Base-by-base conservation (phyloP, 2,888 invertebrate genomes). In the Marasmarcha lunaedactyla region DNA sequence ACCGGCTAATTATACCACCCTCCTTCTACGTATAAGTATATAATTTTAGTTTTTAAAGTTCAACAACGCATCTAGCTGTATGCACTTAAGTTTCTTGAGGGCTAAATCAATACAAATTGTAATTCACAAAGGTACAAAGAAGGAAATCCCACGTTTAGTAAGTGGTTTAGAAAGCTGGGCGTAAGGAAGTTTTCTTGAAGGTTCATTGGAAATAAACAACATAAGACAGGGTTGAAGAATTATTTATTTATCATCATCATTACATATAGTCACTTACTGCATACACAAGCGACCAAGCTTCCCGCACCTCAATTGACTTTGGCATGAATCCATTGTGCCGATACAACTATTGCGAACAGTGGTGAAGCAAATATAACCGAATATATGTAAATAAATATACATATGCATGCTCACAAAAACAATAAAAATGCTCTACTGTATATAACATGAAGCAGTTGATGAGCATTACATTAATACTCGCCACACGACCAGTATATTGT, bases 241-340 rank as follows among this genome's bases (percentile, higher is more conserved):
- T 68, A 68, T 77, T 77, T 78, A 74, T 73, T 73, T 70, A 70
- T 66, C 57, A 68, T 72, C 66, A 71, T 71, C 68, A 73, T 69
- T 71, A 68, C 64, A 77, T 67, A 78, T 74, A 72, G 64, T 81
- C 81, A 76, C 79, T 77, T 79, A 79, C 70, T 64, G 70, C 65
- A 71, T 72, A 81, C 71, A 78, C 72, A 79, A 79, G 81, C 79
- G 78, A 71, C 72, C 59, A 79, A 78, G 77, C 78, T 65, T 67
- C 78, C 64, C 70, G 69, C 77, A 81, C 76, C 81, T 78, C 78
- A 81, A 83, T 83, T 83, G 81, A 81, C 81, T 83, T 83, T 83
- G 81, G 81, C 79, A 81, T 83, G 72, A 72, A 73, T 64, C 74
- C 67, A 73, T 77, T 78, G 78, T 77, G 78, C 77, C 54, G 63